A percentile compares a stretch with the other conserved stretches of the same genome.
Evolutionary conservation across 2,113 vertebrate genomes (phyloP).

Genomic region (Eubucco bourcierii): DNA sequence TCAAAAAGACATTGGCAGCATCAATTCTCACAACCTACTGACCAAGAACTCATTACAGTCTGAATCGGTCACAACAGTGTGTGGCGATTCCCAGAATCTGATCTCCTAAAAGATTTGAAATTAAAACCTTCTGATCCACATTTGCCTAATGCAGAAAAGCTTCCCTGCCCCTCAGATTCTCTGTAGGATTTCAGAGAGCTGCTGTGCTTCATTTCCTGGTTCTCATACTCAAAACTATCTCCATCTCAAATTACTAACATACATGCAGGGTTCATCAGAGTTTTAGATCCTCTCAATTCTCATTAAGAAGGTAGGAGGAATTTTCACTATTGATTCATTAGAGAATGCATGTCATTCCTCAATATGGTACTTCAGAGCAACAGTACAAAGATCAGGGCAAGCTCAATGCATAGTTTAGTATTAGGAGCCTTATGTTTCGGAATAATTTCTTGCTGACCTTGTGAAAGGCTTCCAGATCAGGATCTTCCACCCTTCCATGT

Average conservation of each 20-base stretch:
- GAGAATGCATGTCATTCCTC: background rate
- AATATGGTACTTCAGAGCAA: background rate
- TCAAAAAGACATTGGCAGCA: background rate
- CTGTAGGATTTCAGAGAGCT: background rate
- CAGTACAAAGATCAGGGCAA: background rate
- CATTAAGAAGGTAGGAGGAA: background rate
- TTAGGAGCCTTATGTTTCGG: background rate
- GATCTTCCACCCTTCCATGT: background rate
- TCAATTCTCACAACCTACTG: background rate
- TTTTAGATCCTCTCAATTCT: background rate
- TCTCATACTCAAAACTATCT: background rate
- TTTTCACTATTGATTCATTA: rapidly evolving
- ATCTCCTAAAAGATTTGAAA: background rate
- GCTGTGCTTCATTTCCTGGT: background rate
- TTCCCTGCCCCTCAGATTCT: background rate
- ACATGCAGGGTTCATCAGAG: background rate
- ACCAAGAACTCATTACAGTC: background rate
- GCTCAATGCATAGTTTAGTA: background rate
- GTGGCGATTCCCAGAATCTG: background rate
- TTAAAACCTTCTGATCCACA: background rate
- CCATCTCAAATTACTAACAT: background rate
- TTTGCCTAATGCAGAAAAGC: background rate
- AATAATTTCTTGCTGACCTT: background rate
- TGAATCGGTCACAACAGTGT: background rate
- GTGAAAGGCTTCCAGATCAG: background rate